A percentile compares a stretch with the other conserved stretches of the same genome.
Conservation (phyloP, 2,888 invertebrate genomes). For the Teleiodes luculella region DNA sequence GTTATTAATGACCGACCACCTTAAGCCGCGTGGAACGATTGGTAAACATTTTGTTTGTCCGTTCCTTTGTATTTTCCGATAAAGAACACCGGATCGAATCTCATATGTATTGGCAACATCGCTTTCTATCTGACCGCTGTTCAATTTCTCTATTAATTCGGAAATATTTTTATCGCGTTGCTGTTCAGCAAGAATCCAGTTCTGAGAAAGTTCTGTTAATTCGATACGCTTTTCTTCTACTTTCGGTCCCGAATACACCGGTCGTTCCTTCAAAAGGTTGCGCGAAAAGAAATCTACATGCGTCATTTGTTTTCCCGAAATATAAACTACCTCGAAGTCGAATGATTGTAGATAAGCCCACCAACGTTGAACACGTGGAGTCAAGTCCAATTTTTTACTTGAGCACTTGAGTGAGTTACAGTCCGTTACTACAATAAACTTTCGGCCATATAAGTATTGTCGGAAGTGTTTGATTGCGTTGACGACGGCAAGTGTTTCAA, state of each 20-base stretch:
- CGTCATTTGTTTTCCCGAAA: background rate
- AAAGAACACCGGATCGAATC: no score
- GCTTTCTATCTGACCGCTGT: background rate
- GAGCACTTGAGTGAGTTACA: no score
- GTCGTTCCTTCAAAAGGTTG: no score
- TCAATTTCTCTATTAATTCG: background rate
- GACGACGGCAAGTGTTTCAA: constrained; percentile 24
- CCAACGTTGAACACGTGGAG: constrained; percentile 24
- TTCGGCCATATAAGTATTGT: constrained; percentile 24
- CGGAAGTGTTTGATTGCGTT: no score
- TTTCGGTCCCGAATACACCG: no score
- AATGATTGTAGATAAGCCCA: no score
- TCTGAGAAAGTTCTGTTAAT: background rate
- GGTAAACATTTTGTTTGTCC: constrained; percentile 8
- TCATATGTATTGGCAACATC: constrained; percentile 13
- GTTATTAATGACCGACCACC: constrained; percentile 29
- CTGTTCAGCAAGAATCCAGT: background rate
- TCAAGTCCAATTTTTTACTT: no score
- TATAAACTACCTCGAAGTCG: constrained; percentile 17
- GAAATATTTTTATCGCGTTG: background rate
- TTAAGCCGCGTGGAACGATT: constrained; percentile 23
- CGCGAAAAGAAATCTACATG: constrained; percentile 3
- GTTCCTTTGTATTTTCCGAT: constrained; percentile 17
- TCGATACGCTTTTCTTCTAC: background rate
- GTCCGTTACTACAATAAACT: constrained; percentile 23